Base-by-base conservation (phyloP, 2,113 vertebrate species). In the Suncus etruscus region DNA sequence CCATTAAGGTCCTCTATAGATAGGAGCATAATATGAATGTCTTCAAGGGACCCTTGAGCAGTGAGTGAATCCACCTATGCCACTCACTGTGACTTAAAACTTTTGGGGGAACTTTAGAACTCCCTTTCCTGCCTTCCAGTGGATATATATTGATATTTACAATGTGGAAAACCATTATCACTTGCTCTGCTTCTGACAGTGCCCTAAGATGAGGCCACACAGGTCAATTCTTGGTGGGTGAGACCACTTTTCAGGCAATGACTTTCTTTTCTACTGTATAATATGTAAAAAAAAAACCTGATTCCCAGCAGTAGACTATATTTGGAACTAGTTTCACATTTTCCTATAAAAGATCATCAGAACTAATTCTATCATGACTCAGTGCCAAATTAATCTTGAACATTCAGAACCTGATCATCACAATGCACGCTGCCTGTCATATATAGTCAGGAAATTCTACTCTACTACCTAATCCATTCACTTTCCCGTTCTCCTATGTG, bases 351-450 rank as follows among this genome's bases (percentile, higher is more conserved):
- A 81, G 50, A 77, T 89, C 63, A 92, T 66, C n/a, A 61, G 63
- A 32, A 83, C 48, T 89, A 90, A 94, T 91, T 83, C 54, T 51
- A 61, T 90, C 16, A 31, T 86, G 54, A 47, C 25, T 92, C 39
- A n/a, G 22, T 77, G 93, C 39, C 47, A 89, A 89, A 77, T 83
- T 88, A 54, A 48, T 92, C 83, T 77, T 75, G 72, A 75, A 91
- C 9, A 72, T 24, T n/a, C 32, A 65, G 27, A 16, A 32, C 6
- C 47, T 27, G 39, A n/a, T 39, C 11, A 6, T 63, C 54, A 83
- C 85, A 87, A 84, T n/a, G 29, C 45, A 25, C 8, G 12, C 4
- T 89, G 63, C 73, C 45, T 3, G 22, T 8, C 2, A 14, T 15
- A n/a, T 51, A 47, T 32, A 54, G 4, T 6, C 9, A 39, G 22